Evolutionary conservation across 1,140 invertebrate species (phyloP), one percentile per base, ranked within the genome.

Genomic region (Diabrotica virgifera): DNA sequence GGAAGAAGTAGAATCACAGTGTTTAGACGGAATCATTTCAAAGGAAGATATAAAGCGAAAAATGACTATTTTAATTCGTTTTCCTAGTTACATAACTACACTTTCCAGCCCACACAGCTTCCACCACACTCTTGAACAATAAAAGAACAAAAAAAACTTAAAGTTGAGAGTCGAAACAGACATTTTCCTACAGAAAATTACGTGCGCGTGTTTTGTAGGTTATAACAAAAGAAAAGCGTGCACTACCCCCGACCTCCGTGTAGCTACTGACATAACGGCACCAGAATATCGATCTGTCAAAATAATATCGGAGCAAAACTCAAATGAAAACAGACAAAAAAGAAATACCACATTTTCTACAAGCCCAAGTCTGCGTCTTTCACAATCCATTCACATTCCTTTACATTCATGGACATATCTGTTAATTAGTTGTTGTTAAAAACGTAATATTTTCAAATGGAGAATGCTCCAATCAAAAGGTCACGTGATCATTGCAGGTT

Each of bases 21-120:
- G 68, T 67, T 76, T 68, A 76, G 75, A 77, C 75, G 75, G 76
- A 76, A 74, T 77, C 76, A 77, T 77, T 62, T 58, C 52, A 8
- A 59, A 59, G 58, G 58, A 59, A 59, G 58, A 59, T 9, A 11
- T 10, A 56, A 35, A 11, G 10, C 14, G 13, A 37, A 11, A 35
- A 57, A 37, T 36, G 12, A 36, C 55, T n/a, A 36, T 13, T 55
- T 9, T 10, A 55, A 55, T 36, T 36, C n/a, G 37, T 36, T 11
- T 37, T 12, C 8, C 36, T 53, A 13, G 12, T 57, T 36, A 57
- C 46, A 24, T 40, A 59, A n/a, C 37, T 11, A 51, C 40, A 57
- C 35, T 37, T 51, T 53, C 37, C 36, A 36, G 36, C 50, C 55
- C 12, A 35, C 7, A 14, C 46, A 57, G 24, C 57, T 7, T 37